Percentiles rank a stretch among this genome's conserved stretches.
Evolutionary conservation across 2,113 vertebrate species (phyloP).

Genomic region (Cyrtonyx montezumae): DNA sequence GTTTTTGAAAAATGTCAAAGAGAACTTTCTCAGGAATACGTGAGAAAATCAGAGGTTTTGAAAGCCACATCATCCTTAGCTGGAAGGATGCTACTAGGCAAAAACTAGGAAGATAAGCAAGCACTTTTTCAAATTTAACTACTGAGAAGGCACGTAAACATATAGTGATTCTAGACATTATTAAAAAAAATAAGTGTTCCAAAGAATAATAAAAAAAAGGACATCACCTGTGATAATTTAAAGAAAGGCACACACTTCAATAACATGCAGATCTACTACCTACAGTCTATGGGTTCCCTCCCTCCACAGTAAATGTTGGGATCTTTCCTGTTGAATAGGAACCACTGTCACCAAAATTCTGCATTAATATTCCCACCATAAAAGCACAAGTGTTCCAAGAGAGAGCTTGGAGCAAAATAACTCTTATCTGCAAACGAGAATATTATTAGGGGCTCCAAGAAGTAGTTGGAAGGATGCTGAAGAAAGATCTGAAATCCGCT

Average conservation of each 20-base stretch:
- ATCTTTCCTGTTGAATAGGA: not conserved
- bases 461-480: not conserved
- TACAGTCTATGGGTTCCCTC: not conserved
- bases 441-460: not conserved
- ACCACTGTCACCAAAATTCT: not conserved
- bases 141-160: not conserved
- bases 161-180: not conserved
- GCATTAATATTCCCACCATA: conserved; percentile 2
- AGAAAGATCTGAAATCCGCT: not conserved
- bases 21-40: not conserved
- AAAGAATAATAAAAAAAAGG: not conserved
- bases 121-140: not conserved
- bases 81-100: not conserved
- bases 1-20: not conserved
- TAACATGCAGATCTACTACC: not conserved
- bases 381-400: not conserved
- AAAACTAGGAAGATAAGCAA: not conserved
- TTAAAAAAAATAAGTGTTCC: not conserved
- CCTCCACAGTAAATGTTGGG: not conserved
- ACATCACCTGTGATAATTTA: not conserved
- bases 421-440: not conserved
- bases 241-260: not conserved
- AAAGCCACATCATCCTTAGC: not conserved
- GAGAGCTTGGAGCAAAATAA: not conserved
- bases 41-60: not conserved